Evolutionary conservation across 2,888 invertebrate genomes (phyloP), one percentile per base, ranked within the genome.

Genomic region (Parnassius glacialis): DNA sequence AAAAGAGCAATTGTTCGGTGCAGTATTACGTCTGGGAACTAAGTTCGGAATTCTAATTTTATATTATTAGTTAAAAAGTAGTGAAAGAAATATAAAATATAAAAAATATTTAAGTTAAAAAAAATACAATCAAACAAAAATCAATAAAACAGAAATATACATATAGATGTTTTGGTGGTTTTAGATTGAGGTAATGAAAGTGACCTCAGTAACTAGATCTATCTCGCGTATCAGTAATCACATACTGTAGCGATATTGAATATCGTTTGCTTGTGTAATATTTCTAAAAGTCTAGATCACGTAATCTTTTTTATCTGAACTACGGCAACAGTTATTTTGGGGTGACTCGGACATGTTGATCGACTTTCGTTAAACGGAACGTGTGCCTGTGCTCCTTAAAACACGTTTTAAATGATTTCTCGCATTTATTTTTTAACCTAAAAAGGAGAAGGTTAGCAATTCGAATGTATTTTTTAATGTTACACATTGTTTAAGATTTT

Each of bases 181-280:
- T 44, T 43, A n/a, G 51, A 52, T 58, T 52, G 52, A 45, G 58
- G 58, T 52, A 52, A 58, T 20, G 52, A 58, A 58, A 58, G 58
- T 13, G 10, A 52, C 44, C 44, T 13, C 25, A 25, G 52, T 44
- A 51, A 58, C 12, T 10, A 42, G 58, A 58, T 58, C 58, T 10
- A 52, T 44, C 25, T 44, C n/a, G 52, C 42, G 3, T 45, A 41
- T 54, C 54, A 44, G 44, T 52, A 10, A n/a, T 41, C 13, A 47
- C 10, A 5, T 51, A 45, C 25, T 47, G 52, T 41, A n/a, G 16
- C 48, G 59, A 42, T 48, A 59, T 54, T 20, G n/a, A 16, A 59
- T 59, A 54, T 20, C 41, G 12, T 11, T 13, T 10, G 10, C 10
- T 53, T 59, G 42, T 54, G 42, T 16, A 54, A 59, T 48, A 16